Evolutionary conservation across 2,888 invertebrate species (phyloP).

Genomic region (Platycnemis pennipes): DNA sequence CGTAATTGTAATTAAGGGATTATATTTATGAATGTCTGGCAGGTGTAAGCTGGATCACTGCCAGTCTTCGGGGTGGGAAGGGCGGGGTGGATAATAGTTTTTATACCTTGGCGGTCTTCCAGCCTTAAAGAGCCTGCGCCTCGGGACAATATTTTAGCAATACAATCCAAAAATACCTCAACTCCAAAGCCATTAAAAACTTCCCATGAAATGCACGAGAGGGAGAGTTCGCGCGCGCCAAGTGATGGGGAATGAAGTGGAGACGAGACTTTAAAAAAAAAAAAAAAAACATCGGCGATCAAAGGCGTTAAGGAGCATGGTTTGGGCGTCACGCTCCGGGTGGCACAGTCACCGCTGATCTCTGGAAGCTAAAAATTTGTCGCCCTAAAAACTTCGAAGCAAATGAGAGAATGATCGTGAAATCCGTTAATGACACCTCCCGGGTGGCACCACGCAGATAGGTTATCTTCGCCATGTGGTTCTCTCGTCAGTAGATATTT

Average conservation of each 20-base stretch:
- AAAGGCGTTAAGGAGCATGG: not conserved
- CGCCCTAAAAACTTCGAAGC: not conserved
- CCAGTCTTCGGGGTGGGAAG: not conserved
- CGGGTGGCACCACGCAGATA: no score
- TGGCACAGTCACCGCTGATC: not conserved
- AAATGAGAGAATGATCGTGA: not conserved
- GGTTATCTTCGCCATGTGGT: no score
- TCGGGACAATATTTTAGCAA: constrained; percentile 49
- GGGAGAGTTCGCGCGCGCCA: not conserved
- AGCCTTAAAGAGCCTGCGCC: constrained; percentile 40
- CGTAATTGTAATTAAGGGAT: constrained; percentile 59
- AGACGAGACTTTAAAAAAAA: not conserved
- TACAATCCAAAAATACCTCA: constrained; percentile 52
- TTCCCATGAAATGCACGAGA: not conserved
- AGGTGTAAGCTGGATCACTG: constrained; percentile 45
- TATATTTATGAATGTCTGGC: constrained; percentile 63
- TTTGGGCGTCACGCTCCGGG: not conserved
- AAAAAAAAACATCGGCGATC: not conserved
- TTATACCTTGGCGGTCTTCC: constrained; percentile 51
- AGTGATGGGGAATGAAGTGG: not conserved
- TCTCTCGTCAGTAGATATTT: no score
- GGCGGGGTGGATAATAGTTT: not conserved
- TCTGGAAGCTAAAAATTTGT: not conserved
- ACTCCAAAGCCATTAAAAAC: not conserved
- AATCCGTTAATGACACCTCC: not conserved